phyloP scores from a whole-genome alignment of 2,113 vertebrate genomes.

The Hemicordylus capensis region DNA sequence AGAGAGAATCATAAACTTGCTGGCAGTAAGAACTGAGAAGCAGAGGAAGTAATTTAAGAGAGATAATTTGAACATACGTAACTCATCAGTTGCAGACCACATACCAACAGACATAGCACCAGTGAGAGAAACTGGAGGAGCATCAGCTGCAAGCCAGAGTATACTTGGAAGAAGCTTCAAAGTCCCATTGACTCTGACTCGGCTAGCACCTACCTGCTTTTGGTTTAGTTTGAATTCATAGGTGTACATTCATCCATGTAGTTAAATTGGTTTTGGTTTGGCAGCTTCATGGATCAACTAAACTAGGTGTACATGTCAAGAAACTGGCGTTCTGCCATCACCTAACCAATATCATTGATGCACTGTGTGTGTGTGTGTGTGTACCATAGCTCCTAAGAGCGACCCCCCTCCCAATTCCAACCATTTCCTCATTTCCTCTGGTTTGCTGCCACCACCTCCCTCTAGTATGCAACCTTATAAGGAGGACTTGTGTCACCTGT shows the following conservation, averaged over 20 bases:
- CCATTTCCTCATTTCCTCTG: too few relatives aligned
- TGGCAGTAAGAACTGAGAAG: neutral
- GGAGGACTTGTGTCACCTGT: too few relatives aligned
- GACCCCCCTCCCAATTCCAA: too few relatives aligned
- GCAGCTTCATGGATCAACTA: neutral
- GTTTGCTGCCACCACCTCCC: too few relatives aligned
- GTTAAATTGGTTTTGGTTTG: neutral
- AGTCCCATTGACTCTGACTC: neutral
- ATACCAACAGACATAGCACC: neutral
- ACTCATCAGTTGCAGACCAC: slow-evolving; percentile 1
- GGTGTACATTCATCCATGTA: neutral
- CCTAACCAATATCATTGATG: neutral
- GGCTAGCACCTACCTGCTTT: neutral
- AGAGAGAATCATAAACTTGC: neutral
- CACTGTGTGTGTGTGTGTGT: too few relatives aligned
- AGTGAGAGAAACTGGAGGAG: neutral
- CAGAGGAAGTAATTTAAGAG: slow-evolving; percentile 4
- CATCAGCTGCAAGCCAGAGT: neutral
- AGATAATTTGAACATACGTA: slow-evolving; percentile 1
- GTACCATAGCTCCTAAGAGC: too few relatives aligned
- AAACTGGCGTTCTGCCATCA: neutral
- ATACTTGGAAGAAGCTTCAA: neutral
- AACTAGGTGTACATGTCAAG: neutral
- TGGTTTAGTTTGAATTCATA: neutral
- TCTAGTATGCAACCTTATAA: too few relatives aligned